phyloP scores from a whole-genome alignment of 2,113 vertebrate species.

The Chloebia gouldiae region DNA sequence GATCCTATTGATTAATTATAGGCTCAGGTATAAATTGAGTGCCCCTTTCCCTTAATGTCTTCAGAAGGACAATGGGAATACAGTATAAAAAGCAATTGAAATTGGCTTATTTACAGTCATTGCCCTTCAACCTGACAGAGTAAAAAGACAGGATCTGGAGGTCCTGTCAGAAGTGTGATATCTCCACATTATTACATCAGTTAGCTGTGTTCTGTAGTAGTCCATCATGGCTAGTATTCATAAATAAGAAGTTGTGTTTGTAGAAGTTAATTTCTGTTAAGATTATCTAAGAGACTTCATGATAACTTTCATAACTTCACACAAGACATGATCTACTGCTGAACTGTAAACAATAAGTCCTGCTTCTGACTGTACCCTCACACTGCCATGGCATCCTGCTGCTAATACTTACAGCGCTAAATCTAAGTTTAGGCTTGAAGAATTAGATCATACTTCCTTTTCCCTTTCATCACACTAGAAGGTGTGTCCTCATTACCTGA shows the following conservation, averaged over 20 bases:
- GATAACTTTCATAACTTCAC: neutral
- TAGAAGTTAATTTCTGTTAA: neutral
- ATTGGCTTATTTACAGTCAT: neutral
- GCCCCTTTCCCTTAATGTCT: neutral
- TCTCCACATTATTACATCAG: neutral
- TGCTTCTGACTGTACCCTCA: neutral
- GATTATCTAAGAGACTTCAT: neutral
- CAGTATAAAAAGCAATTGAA: neutral
- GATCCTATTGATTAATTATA: neutral
- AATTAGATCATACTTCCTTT: neutral
- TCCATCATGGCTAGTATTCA: neutral
- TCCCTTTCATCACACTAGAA: neutral
- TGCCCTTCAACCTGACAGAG: neutral
- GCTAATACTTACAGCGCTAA: neutral
- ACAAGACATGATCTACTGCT: neutral
- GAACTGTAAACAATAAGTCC: neutral
- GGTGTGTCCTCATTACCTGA: neutral
- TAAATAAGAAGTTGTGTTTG: neutral
- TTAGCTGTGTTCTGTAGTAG: neutral
- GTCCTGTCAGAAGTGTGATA: neutral
- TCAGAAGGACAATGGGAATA: neutral
- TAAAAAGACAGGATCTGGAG: neutral
- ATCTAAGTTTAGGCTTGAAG: neutral
- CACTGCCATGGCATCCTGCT: neutral
- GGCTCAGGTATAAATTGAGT: neutral